Percentiles rank a stretch among this genome's conserved stretches.
Evolutionary conservation across 2,113 vertebrate species (phyloP).

Genomic region (Cheilinus undulatus): DNA sequence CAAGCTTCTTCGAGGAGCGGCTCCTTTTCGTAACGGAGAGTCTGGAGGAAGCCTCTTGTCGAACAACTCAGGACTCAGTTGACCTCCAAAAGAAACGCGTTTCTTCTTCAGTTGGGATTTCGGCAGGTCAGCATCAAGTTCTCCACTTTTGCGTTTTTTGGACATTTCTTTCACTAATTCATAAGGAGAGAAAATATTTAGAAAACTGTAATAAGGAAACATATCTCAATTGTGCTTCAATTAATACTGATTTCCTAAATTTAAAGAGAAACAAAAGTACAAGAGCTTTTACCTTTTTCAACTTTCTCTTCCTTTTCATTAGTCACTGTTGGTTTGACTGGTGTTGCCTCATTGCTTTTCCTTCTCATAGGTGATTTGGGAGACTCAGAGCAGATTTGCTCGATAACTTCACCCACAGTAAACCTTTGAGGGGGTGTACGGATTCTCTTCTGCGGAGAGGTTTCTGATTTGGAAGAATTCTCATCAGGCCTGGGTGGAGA

Average conservation of each 20-base stretch:
- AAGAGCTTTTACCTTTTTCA: conserved; percentile 28
- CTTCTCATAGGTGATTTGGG: conserved; percentile 60
- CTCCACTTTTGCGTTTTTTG: conserved; percentile 81
- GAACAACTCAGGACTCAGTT: conserved; percentile 90
- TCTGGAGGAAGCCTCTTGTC: conserved; percentile 90
- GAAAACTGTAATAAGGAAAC: not conserved
- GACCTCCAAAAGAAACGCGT: conserved; percentile 90
- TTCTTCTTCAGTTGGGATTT: conserved; percentile 81
- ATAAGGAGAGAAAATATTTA: conserved; percentile 10
- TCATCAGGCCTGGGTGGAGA: not conserved
- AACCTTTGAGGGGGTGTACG: conserved; percentile 55
- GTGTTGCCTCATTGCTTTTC: conserved; percentile 59
- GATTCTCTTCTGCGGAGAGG: conserved; percentile 41
- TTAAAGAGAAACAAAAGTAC: not conserved
- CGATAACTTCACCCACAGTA: conserved; percentile 49
- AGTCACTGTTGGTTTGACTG: conserved; percentile 7
- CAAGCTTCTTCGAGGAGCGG: conserved; percentile 82
- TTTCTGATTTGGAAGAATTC: conserved; percentile 1
- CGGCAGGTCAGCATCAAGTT: conserved; percentile 38
- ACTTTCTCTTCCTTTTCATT: conserved; percentile 42
- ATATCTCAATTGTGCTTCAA: not conserved
- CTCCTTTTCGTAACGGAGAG: conserved; percentile 88
- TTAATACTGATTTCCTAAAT: not conserved
- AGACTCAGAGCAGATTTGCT: conserved; percentile 51
- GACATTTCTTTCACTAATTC: conserved; percentile 44